Evolutionary conservation across 53 echinoderm and acorn worm species (phyloP).

Genomic region (Paelopatides confundens): DNA sequence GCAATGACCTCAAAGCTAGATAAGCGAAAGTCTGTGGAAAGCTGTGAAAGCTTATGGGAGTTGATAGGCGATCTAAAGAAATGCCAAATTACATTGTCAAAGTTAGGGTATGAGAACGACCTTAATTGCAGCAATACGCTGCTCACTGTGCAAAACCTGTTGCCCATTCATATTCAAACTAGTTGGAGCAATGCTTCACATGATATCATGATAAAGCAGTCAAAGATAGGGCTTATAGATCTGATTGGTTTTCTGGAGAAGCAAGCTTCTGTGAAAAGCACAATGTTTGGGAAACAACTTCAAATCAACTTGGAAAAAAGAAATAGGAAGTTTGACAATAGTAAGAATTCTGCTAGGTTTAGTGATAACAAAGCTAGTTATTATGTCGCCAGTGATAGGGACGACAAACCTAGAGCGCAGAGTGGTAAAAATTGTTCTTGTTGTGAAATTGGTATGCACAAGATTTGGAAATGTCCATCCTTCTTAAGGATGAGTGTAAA

Average conservation of each 20-base stretch:
- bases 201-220: slow-evolving; percentile 1
- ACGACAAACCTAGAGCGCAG: too few species aligned
- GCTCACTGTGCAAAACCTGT: slow-evolving; percentile 7
- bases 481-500: slow-evolving; percentile 7
- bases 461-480: background rate
- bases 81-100: slow-evolving; percentile 14
- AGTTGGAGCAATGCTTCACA: slow-evolving; percentile 7
- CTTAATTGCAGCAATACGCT: slow-evolving; percentile 12
- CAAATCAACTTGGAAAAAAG: slow-evolving; percentile 21
- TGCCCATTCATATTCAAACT: slow-evolving; percentile 26
- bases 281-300: slow-evolving; percentile 38
- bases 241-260: background rate
- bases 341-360: background rate
- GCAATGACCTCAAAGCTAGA: slow-evolving; percentile 27
- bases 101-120: slow-evolving; percentile 31
- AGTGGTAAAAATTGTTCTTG: background rate
- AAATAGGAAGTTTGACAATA: background rate
- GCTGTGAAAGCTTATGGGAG: slow-evolving; percentile 6
- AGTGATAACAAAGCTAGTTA: slow-evolving; percentile 7
- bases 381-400: background rate
- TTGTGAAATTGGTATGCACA: slow-evolving; percentile 29
- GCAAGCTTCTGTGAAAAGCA: slow-evolving; percentile 24
- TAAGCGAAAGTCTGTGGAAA: slow-evolving; percentile 5
- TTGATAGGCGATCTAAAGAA: background rate
- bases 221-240: slow-evolving; percentile 9